Evolutionary conservation across 2,888 invertebrate genomes (phyloP), one percentile per base, ranked within the genome.

Genomic region (Andrena praecox): DNA sequence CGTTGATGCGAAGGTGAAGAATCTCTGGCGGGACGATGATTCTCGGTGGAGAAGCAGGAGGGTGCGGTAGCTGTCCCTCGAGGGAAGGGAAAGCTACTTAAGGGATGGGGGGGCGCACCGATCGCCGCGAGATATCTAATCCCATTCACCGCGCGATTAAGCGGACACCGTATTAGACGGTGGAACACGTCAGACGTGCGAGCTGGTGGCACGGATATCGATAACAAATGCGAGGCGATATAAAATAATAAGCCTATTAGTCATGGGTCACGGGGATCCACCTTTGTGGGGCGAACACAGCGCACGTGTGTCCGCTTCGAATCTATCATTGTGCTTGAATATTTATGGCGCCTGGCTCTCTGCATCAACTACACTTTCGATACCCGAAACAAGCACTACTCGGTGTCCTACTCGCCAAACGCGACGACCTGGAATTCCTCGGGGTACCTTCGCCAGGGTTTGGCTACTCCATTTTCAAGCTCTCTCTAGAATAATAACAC

Each of bases 221-320:
- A 69, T 92, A 91, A 93, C 91, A 93, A 93, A 93, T 93, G 91
- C 86, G 85, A 87, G 86, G 90, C 87, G 92, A 93, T 93, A 92
- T 93, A 92, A 93, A 93, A 93, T 93, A 93, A 93, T 93, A 93
- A 93, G 92, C 90, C 92, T 91, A 93, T 93, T 93, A 92, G 93
- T 93, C 90, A 89, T 83, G 85, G 88, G 85, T 91, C 90, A 87
- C 80, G 74, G 77, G 77, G 77, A 81, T 66, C 68, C 80, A 54
- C 77, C 78, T 70, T 87, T 68, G 71, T 77, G 50, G 77, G 84
- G 85, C 77, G 82, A 77, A 73, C 83, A 52, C 60, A 42, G 79
- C 60, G 70, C 79, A 66, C 70, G 78, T 60, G 78, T 60, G 70
- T 66, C 70, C 59, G 35, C 63, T 59, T 80, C 42, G 70, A 66